Conservation (phyloP, 2,113 vertebrate genomes). For the Nanorana parkeri region DNA sequence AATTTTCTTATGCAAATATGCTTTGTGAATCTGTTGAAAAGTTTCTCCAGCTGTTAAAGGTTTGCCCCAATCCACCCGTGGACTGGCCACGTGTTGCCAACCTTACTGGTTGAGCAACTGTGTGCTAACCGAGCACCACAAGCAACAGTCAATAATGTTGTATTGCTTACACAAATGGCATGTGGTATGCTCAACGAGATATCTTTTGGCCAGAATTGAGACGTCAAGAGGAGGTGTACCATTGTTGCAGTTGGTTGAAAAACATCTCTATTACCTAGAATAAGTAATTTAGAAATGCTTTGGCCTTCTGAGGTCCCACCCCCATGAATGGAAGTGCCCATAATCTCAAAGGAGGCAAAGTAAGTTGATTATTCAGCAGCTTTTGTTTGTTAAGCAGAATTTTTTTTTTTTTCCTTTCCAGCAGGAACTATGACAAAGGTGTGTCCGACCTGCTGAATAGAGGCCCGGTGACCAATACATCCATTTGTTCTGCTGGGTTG, state of each 20-base stretch:
- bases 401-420: constrained; percentile 60
- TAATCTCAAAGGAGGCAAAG: constrained; percentile 69
- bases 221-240: constrained; percentile 56
- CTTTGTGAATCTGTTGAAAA: no score
- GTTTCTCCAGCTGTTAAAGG: no score
- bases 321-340: constrained; percentile 65
- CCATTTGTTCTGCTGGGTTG: constrained; percentile 54
- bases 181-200: no score
- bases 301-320: constrained; percentile 62
- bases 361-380: constrained; percentile 68
- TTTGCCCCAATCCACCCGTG: no score
- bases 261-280: constrained; percentile 64
- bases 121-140: no score
- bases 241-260: constrained; percentile 66
- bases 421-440: constrained; percentile 62
- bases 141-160: no score
- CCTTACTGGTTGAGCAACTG: no score
- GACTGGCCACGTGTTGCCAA: no score
- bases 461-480: constrained; percentile 58
- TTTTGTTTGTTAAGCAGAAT: constrained; percentile 70
- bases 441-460: constrained; percentile 61
- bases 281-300: constrained; percentile 63
- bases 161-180: no score
- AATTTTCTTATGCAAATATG: no score
- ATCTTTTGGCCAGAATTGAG: no score